phyloP scores from a whole-genome alignment of 2,797 vertebrate species.

The Falco berigora region DNA sequence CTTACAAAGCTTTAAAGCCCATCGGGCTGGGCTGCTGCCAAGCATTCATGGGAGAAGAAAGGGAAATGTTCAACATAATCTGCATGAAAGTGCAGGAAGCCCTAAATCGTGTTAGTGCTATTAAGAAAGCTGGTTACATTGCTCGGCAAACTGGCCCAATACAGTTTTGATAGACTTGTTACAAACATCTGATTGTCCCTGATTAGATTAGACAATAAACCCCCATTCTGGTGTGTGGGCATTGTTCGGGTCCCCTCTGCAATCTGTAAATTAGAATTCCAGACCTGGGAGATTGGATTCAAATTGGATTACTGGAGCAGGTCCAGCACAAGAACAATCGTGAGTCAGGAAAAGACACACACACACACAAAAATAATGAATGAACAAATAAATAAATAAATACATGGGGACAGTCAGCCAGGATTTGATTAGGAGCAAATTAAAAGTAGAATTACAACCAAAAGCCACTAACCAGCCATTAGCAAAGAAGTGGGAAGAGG shows the following conservation, averaged over 20 bases:
- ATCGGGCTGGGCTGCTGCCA: slow-evolving; percentile 22
- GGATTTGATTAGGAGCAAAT: slow-evolving; percentile 61
- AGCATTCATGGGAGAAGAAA: slow-evolving; percentile 4
- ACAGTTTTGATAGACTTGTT: slow-evolving; percentile 53
- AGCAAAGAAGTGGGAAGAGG: slow-evolving; percentile 18
- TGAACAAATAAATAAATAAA: slow-evolving; percentile 7
- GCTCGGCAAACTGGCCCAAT: slow-evolving; percentile 20
- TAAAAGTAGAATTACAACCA: slow-evolving; percentile 69
- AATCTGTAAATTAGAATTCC: slow-evolving; percentile 69
- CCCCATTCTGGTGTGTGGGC: neutral
- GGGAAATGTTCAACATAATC: slow-evolving; percentile 30
- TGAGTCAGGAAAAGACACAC: slow-evolving; percentile 23
- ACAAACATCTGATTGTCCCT: slow-evolving; percentile 60
- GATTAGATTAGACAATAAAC: slow-evolving; percentile 69
- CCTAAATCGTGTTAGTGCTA: slow-evolving; percentile 15
- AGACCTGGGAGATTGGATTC: slow-evolving; percentile 70
- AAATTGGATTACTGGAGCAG: slow-evolving; percentile 72
- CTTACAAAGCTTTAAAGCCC: neutral
- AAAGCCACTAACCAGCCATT: slow-evolving; percentile 61
- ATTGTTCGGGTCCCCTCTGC: slow-evolving; percentile 48
- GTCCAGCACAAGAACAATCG: slow-evolving; percentile 49
- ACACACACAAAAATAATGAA: neutral
- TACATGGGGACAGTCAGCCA: slow-evolving; percentile 30
- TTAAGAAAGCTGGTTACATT: slow-evolving; percentile 28
- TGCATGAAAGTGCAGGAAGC: slow-evolving; percentile 20